Conservation (phyloP, 2,888 invertebrate species). For the Acronicta psi region DNA sequence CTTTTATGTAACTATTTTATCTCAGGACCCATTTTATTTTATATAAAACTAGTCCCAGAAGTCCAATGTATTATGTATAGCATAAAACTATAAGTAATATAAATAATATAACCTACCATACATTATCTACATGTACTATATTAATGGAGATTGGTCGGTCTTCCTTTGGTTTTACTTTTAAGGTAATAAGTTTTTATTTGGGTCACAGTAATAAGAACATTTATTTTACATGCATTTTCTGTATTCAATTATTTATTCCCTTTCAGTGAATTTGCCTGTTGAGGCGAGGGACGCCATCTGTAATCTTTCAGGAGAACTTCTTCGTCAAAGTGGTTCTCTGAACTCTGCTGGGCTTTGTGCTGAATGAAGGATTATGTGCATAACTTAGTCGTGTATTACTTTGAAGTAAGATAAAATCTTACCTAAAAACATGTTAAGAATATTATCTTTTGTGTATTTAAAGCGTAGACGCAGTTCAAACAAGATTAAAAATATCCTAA, state of each 20-base stretch:
- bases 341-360: not conserved
- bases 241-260: constrained; percentile 17
- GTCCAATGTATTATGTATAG: not conserved
- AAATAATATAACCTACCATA: constrained; percentile 8
- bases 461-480: not conserved
- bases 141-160: constrained; percentile 37
- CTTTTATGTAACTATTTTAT: no score
- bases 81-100: constrained; percentile 12
- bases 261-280: constrained; percentile 3
- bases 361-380: no score
- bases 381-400: not conserved
- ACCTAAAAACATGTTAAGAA: not conserved
- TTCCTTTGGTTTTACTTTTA: constrained; percentile 54
- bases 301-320: constrained; percentile 14
- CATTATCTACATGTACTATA: constrained; percentile 38
- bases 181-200: constrained; percentile 64
- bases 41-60: constrained; percentile 3
- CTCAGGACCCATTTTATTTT: no score
- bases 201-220: constrained; percentile 69
- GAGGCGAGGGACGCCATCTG: constrained; percentile 23
- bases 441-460: not conserved
- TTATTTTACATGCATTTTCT: constrained; percentile 52
- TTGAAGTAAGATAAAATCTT: no score
- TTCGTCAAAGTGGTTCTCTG: not conserved
- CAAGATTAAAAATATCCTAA: constrained; percentile 28